A percentile compares a stretch with the other conserved stretches of the same genome.
Evolutionary conservation across 2,888 invertebrate species (phyloP).

Genomic region (Apamea monoglypha): DNA sequence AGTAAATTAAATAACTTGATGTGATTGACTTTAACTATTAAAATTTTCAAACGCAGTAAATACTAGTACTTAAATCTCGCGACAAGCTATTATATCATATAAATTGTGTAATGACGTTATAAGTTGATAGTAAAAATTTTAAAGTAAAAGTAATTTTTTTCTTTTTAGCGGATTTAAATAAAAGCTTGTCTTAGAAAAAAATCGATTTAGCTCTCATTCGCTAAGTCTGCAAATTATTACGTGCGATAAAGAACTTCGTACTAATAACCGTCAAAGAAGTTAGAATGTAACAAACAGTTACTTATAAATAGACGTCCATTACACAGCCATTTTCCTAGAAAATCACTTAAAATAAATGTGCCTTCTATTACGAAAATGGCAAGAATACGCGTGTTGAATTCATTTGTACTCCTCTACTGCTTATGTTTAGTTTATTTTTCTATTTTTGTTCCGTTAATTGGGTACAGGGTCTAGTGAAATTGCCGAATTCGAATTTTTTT

Average conservation of each 20-base stretch:
- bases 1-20: too few species aligned
- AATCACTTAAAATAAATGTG: background rate
- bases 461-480: background rate
- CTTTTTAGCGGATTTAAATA: too few species aligned
- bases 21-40: too few species aligned
- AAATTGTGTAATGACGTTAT: too few species aligned
- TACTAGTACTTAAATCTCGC: too few species aligned
- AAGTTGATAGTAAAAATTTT: too few species aligned
- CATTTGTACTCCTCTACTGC: background rate
- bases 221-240: background rate
- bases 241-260: background rate
- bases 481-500: background rate
- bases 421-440: background rate
- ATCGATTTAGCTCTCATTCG: background rate
- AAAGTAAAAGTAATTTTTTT: too few species aligned
- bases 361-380: background rate
- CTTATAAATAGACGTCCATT: background rate
- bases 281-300: background rate
- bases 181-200: too few species aligned
- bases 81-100: too few species aligned
- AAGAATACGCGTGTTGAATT: background rate
- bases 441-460: background rate
- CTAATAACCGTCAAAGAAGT: background rate
- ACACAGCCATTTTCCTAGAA: slow-evolving; percentile 1
- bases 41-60: too few species aligned